phyloP scores from a whole-genome alignment of 2,888 invertebrate species.

The Coenonympha arcania region DNA sequence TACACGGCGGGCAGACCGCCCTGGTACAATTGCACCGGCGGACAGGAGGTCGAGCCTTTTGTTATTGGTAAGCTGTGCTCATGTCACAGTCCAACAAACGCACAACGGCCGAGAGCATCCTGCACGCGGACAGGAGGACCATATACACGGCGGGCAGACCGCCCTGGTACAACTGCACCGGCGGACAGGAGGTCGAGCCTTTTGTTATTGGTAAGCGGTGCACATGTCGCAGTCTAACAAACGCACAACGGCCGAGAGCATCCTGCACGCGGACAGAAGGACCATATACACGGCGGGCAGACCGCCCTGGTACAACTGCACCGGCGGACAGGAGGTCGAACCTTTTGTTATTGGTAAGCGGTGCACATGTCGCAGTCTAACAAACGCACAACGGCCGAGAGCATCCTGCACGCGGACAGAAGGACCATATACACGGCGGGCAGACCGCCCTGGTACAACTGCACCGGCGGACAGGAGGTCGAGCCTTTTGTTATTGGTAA shows the following conservation, averaged over 20 bases:
- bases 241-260: conserved; percentile 86
- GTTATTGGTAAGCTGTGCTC: conserved; percentile 84
- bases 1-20: conserved; percentile 99
- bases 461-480: conserved; percentile 96
- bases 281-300: conserved; percentile 98
- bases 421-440: conserved; percentile 98
- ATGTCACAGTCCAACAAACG: conserved; percentile 69
- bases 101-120: conserved; percentile 87
- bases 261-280: conserved; percentile 86
- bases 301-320: conserved; percentile 98
- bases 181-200: conserved; percentile 97
- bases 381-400: conserved; percentile 86
- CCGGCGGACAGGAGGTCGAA: conserved; percentile 97
- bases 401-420: conserved; percentile 87
- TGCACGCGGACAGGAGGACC: conserved; percentile 87
- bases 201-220: conserved; percentile 90
- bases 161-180: conserved; percentile 98
- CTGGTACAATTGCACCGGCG: conserved; percentile 98
- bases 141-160: conserved; percentile 99
- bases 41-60: conserved; percentile 97
- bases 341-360: conserved; percentile 95
- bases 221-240: conserved; percentile 58
- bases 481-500: conserved; percentile 98
- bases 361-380: conserved; percentile 36
- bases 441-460: conserved; percentile 98